A percentile compares a stretch with the other conserved stretches of the same genome.
phyloP scores from a whole-genome alignment of 2,113 vertebrate genomes.

The Emydura subglobosa region DNA sequence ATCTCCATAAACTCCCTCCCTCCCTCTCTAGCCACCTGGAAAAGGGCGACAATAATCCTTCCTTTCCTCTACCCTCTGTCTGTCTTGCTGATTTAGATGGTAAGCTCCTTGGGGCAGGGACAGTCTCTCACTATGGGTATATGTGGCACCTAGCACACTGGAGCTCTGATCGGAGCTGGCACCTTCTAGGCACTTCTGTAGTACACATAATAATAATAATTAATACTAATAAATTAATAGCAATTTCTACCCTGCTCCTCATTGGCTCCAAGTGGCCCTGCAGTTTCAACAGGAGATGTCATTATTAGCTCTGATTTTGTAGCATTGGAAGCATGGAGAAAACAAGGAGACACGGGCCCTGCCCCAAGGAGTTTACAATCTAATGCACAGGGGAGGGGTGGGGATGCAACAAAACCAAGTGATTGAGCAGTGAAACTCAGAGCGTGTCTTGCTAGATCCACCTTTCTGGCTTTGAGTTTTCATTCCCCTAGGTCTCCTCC shows the following conservation, averaged over 20 bases:
- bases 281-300: constrained; percentile 1
- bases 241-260: constrained; percentile 3
- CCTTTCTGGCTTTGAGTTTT: neutral
- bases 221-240: neutral
- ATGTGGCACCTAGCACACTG: neutral
- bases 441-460: neutral
- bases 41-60: neutral
- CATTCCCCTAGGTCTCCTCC: too few species aligned
- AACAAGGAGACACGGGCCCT: neutral
- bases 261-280: neutral
- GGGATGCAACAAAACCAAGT: neutral
- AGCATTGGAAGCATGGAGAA: neutral
- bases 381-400: neutral
- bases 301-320: constrained; percentile 29
- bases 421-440: neutral
- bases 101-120: neutral
- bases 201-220: neutral
- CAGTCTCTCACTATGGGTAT: neutral
- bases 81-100: fast-evolving
- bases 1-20: neutral
- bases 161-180: neutral
- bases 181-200: neutral
- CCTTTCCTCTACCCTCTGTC: neutral
- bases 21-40: neutral
- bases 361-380: neutral